Evolutionary conservation across 2,113 vertebrate species (phyloP).

Genomic region (Grammomys dolichurus): DNA sequence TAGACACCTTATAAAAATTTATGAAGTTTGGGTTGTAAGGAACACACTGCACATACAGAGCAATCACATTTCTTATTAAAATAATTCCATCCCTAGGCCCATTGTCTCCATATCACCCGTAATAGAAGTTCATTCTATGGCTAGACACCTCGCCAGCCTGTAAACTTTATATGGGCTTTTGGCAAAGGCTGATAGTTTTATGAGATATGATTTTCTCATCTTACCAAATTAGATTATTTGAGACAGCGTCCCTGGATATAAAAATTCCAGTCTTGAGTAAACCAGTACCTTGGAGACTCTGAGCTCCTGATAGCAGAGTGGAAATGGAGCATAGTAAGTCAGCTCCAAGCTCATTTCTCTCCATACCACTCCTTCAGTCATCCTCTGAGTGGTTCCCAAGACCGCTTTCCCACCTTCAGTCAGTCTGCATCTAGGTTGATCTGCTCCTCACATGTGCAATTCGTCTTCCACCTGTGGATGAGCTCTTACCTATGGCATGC

Average conservation of each 20-base stretch:
- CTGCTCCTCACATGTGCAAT: neutral
- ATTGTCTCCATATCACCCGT: neutral
- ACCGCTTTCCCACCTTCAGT: neutral
- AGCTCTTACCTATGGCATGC: neutral
- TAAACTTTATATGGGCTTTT: constrained; percentile 72
- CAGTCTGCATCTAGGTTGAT: neutral
- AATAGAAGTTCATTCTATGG: constrained; percentile 46
- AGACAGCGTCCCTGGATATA: constrained; percentile 69
- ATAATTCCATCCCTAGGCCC: constrained; percentile 70
- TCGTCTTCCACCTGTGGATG: neutral
- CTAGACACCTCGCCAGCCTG: constrained; percentile 58
- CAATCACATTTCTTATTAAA: constrained; percentile 74
- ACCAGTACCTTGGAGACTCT: constrained; percentile 51
- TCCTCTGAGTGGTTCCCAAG: constrained; percentile 37
- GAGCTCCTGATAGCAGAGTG: constrained; percentile 28
- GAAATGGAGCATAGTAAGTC: constrained; percentile 70
- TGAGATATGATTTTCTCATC: constrained; percentile 77
- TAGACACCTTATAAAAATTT: constrained; percentile 81
- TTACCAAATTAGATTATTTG: constrained; percentile 79
- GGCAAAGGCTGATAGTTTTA: constrained; percentile 71
- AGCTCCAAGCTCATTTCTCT: constrained; percentile 58
- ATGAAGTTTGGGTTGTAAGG: constrained; percentile 76
- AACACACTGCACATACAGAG: constrained; percentile 60
- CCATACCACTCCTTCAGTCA: constrained; percentile 35
- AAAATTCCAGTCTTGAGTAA: constrained; percentile 73